phyloP scores from a whole-genome alignment of 2,888 invertebrate genomes.

The Lochmaea crataegi region DNA sequence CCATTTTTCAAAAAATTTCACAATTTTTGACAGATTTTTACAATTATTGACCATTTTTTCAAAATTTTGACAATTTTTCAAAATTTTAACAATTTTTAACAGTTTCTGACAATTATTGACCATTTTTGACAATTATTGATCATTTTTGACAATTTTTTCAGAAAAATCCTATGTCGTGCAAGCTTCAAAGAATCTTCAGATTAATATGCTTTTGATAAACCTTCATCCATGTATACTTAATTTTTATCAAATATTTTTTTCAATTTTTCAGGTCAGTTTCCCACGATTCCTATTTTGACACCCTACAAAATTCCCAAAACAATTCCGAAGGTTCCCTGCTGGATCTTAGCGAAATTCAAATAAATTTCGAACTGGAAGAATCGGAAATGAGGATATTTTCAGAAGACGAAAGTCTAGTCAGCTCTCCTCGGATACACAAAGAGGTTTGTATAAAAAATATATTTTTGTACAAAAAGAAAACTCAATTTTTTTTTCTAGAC shows the following conservation, averaged over 20 bases:
- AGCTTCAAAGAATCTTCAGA: too few species aligned
- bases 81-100: too few species aligned
- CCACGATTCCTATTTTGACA: constrained; percentile 94
- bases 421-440: constrained; percentile 69
- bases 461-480: constrained; percentile 12
- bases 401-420: constrained; percentile 82
- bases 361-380: constrained; percentile 87
- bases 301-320: constrained; percentile 70
- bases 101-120: too few species aligned
- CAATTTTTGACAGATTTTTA: too few species aligned
- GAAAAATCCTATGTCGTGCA: too few species aligned
- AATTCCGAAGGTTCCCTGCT: constrained; percentile 66
- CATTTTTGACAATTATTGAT: too few species aligned
- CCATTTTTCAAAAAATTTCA: too few species aligned
- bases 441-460: constrained; percentile 50
- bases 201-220: too few species aligned
- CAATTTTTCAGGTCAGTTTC: constrained; percentile 76
- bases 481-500: constrained; percentile 57
- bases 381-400: constrained; percentile 88
- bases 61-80: too few species aligned
- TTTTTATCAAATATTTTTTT: constrained; percentile 5
- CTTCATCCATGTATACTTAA: neutral
- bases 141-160: too few species aligned
- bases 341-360: constrained; percentile 85
- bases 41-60: too few species aligned